Percentiles rank a stretch among this genome's conserved stretches.
Evolutionary conservation across 2,113 vertebrate species (phyloP).

Genomic region (Stercorarius parasiticus): DNA sequence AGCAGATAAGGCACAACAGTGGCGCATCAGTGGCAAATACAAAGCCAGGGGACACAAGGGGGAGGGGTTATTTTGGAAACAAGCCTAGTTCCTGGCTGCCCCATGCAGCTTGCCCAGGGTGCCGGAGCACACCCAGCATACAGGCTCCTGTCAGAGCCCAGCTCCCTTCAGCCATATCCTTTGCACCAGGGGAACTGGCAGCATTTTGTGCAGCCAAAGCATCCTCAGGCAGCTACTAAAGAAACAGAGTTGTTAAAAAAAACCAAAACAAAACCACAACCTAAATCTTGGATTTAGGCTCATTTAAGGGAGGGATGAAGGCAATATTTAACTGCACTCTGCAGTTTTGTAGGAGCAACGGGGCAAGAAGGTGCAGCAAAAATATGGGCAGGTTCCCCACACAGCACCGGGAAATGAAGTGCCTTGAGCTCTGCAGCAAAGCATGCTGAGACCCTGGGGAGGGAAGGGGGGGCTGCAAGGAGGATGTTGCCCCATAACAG

Average conservation of each 20-base stretch:
- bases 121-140: background rate
- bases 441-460: fast-evolving
- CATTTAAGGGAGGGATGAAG: background rate
- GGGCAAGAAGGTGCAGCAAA: background rate
- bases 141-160: background rate
- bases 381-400: background rate
- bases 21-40: background rate
- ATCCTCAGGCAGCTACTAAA: background rate
- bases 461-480: background rate
- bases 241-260: background rate
- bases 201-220: background rate
- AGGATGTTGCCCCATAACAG: background rate
- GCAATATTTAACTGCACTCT: background rate
- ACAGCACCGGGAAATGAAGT: background rate
- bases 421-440: background rate
- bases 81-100: background rate
- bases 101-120: background rate
- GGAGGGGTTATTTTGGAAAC: background rate
- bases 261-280: background rate
- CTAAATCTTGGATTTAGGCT: background rate
- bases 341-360: background rate
- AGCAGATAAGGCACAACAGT: background rate
- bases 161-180: background rate
- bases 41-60: background rate
- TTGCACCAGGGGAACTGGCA: background rate